Evolutionary conservation across 2,888 invertebrate genomes (phyloP).

Genomic region (Pilophorus perplexus): DNA sequence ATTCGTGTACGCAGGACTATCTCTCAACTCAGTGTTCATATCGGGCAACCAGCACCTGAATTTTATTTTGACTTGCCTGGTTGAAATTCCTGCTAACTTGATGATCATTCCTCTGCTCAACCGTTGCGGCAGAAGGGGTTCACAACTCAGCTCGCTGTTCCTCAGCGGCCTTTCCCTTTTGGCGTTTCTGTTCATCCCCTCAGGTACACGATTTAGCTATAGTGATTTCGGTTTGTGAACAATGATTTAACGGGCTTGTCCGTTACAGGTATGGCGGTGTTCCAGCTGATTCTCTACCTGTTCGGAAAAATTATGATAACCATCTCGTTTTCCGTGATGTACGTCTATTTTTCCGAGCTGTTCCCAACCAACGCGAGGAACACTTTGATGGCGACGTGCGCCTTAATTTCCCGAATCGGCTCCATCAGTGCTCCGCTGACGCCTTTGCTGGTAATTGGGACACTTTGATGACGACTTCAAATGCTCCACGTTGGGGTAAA

Average conservation of each 20-base stretch:
- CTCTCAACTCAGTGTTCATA: conserved; percentile 71
- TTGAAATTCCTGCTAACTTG: conserved; percentile 50
- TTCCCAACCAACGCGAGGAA: conserved; percentile 51
- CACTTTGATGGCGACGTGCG: conserved; percentile 50
- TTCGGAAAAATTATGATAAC: conserved; percentile 54
- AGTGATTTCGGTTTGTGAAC: conserved; percentile 52
- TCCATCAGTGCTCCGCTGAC: conserved; percentile 51
- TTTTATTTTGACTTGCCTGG: conserved; percentile 59
- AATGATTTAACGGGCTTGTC: no score
- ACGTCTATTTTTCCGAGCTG: conserved; percentile 54
- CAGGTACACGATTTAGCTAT: conserved; percentile 53
- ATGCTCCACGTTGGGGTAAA: no score
- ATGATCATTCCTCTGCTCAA: conserved; percentile 48
- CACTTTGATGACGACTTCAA: no score
- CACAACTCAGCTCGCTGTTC: conserved; percentile 46
- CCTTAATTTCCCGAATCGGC: conserved; percentile 50
- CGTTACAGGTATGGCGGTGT: conserved; percentile 37
- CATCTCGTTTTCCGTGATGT: conserved; percentile 53
- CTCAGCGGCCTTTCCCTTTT: conserved; percentile 54
- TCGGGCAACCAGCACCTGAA: conserved; percentile 76
- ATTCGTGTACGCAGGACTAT: conserved; percentile 76
- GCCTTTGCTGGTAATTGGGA: conserved; percentile 49
- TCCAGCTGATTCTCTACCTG: conserved; percentile 52
- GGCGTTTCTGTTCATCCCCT: conserved; percentile 51
- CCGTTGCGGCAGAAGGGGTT: conserved; percentile 45